Base-by-base conservation (phyloP, 2,113 vertebrate genomes). In the Sinocyclocheilus maitianheensis region DNA sequence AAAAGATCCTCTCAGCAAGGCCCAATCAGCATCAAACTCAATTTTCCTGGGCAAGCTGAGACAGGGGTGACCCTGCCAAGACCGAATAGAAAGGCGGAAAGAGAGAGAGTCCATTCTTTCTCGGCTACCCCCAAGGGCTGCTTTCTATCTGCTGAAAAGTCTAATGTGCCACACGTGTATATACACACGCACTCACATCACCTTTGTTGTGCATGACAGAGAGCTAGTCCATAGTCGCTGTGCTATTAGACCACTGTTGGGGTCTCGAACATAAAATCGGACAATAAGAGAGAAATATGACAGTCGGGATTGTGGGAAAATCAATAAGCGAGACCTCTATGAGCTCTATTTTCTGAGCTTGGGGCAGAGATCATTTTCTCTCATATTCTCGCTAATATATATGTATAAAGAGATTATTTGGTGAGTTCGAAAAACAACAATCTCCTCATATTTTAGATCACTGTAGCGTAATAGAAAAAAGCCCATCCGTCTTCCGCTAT, bases 181-280 rank as follows among this genome's bases (percentile, higher is more conserved):
- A 40, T 3, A 48, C 46, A 48, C 43, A 11, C 0, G 43, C 67
- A 9, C 34, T 14, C 77, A 79, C 77, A 62, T 60, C 78, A 76
- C 43, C 12, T 26, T 62, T 65, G 6, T 16, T 46, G 22, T 65
- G 78, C 60, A 62, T 22, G 14, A 11, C 58, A 78, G 26, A 48
- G 51, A 20, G 30, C 26, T 37, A 34, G 3, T 78, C 58, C 77
- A 24, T 20, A 46, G 65, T 53, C 18, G 2, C 26, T 71, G 81
- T 6, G 26, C 91, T 92, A 92, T 92, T 93, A 89, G 90, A 89
- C 89, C 89, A 62, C 85, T 86, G 90, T 90, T 91, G 90, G 89
- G 90, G 90, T 88, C 87, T 83, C 16, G 87, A 82, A 92, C 91
- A 93, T 93, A 92, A 93, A 93, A 92, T 91, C 84, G 90, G 92